Base-by-base conservation (phyloP, 92 coral and sea anemone genomes). In the Umimayanthus chanpuru region DNA sequence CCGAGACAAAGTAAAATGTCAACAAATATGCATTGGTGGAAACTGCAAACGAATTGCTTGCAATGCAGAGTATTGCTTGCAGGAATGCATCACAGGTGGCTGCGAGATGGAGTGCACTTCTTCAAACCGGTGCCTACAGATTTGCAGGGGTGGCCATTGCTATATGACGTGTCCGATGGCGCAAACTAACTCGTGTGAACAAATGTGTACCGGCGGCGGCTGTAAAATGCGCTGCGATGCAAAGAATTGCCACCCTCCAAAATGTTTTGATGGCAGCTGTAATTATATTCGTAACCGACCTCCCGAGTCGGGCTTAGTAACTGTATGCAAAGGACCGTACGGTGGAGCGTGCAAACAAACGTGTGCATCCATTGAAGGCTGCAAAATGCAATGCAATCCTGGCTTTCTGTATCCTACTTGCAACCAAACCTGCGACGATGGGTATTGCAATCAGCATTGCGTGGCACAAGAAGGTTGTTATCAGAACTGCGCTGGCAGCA, bases 91-190 rank as follows among this genome's bases (percentile, higher is more conserved):
- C 4, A 79, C 98, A 4, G 98, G 98, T 23, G 90, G 91, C 9
- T 93, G 98, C 43, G 91, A 93, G 50, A 95, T 95, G 98, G 96
- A 95, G 43, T 95, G 98, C 85, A 79, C 85, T 39, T 92, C 96
- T 40, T 73, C 86, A 40, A 92, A 90, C 47, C 66, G 64, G 10
- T 95, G 98, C 79, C 92, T 91, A 25, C 98, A 95, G 55, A 88
- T 95, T 38, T 95, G 98, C 89, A 85, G 98, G 70, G 94, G 96
- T 41, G 98, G 96, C 2, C 81, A 90, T 44, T 95, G 98, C 76
- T 85, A 81, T 72, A 95, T 95, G 98, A 94, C 87, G 41, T 95
- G 98, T 77, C 86, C 92, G 74, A 90, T 90, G 10, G 86, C 91
- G 41, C 77, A 73, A 73, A 91, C 94, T 0, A 78, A 85, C 76